A percentile compares a stretch with the other conserved stretches of the same genome.
phyloP scores from a whole-genome alignment of 2,113 vertebrate genomes.

The Urocolius indicus region DNA sequence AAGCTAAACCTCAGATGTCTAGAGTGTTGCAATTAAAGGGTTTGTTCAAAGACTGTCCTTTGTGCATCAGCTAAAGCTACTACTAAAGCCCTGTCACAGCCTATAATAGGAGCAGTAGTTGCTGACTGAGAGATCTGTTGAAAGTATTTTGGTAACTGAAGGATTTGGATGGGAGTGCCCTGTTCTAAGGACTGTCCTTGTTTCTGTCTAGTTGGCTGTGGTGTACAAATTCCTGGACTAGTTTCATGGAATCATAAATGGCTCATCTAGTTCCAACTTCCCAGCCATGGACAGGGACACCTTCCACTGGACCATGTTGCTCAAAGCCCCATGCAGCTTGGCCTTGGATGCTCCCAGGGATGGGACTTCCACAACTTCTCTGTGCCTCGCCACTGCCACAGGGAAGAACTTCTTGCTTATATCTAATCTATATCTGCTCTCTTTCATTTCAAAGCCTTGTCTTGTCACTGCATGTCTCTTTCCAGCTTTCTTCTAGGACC shows the following conservation, averaged over 20 bases:
- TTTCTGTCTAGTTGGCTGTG: neutral
- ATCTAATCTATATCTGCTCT: too few species aligned
- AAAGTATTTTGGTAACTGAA: neutral
- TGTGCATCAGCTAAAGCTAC: neutral
- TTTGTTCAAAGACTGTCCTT: neutral
- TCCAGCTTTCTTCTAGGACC: too few species aligned
- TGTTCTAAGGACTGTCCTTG: neutral
- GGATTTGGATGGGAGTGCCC: neutral
- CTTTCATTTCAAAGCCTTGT: too few species aligned
- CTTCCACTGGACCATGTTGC: too few species aligned
- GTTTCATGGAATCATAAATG: neutral
- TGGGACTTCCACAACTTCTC: too few species aligned
- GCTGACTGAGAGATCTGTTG: fast-evolving
- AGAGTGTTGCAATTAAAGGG: neutral
- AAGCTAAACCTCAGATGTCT: neutral
- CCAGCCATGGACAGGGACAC: too few species aligned
- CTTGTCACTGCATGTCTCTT: too few species aligned
- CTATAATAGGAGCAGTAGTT: neutral
- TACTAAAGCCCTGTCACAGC: neutral
- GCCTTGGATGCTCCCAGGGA: too few species aligned
- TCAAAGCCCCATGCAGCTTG: too few species aligned
- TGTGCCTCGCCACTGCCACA: too few species aligned
- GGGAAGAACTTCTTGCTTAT: too few species aligned
- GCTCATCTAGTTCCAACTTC: too few species aligned
- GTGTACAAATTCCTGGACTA: neutral